Conservation (phyloP, 2,113 vertebrate genomes). For the Saimiri boliviensis region DNA sequence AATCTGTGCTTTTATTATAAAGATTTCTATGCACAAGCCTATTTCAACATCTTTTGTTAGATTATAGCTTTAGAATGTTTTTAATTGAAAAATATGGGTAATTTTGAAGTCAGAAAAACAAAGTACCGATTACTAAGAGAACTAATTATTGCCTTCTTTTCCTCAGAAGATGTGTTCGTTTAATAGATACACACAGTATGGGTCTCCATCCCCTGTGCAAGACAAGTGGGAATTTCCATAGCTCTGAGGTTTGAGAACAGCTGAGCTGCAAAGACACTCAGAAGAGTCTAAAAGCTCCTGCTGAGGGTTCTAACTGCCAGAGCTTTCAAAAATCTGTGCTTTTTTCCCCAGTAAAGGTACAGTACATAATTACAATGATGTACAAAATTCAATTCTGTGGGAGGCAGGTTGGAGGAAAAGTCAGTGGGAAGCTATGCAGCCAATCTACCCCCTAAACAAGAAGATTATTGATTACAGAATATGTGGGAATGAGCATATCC, state of each 20-base stretch:
- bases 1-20: slow-evolving; percentile 50
- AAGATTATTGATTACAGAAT: slow-evolving; percentile 61
- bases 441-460: slow-evolving; percentile 48
- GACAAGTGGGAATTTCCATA: slow-evolving; percentile 67
- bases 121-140: slow-evolving; percentile 61
- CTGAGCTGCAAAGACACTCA: slow-evolving; percentile 63
- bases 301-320: slow-evolving; percentile 59
- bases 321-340: slow-evolving; percentile 57
- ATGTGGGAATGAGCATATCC: background rate
- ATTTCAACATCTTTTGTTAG: slow-evolving; percentile 54
- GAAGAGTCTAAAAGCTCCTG: slow-evolving; percentile 64
- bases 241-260: slow-evolving; percentile 67
- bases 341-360: slow-evolving; percentile 48
- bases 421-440: slow-evolving; percentile 50
- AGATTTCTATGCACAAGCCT: background rate
- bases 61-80: slow-evolving; percentile 56
- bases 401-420: slow-evolving; percentile 43
- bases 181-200: slow-evolving; percentile 72
- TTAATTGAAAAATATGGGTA: slow-evolving; percentile 70
- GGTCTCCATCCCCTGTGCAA: slow-evolving; percentile 44
- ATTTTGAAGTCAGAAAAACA: slow-evolving; percentile 70
- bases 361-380: slow-evolving; percentile 62
- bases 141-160: slow-evolving; percentile 71
- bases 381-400: slow-evolving; percentile 60
- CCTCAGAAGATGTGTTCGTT: slow-evolving; percentile 62